Base-by-base conservation (phyloP, 2,888 invertebrate genomes). In the Ptychoptera albimana region DNA sequence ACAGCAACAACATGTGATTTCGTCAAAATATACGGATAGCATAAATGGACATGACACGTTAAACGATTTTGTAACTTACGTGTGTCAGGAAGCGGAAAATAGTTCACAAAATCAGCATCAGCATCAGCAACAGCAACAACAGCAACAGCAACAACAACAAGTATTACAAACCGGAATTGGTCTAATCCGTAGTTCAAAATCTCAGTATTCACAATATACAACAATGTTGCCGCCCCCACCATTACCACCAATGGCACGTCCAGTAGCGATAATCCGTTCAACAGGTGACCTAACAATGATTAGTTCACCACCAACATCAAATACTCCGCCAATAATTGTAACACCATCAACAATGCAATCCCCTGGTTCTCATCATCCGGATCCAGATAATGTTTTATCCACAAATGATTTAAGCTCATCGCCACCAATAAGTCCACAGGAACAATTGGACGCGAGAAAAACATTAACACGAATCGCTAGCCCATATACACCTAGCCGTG, bases 151-250 rank as follows among this genome's bases (percentile, higher is more conserved):
- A 8, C 44, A 45, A 15, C 56, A 56, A 48, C 56, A 56, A 45
- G 48, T 57, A 29, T 57, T 56, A 23, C 55, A 56, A 41, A 50
- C 49, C 2, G 52, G 50, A 55, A 2, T 32, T 4, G 9, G 11
- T 32, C n/a, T 32, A 32, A 32, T 32, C 2, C 2, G 9, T 7
- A 11, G 9, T 32, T 37, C 9, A 8, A 42, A 46, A 29, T 77
- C 82, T 39, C 85, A 87, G 58, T 91, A 88, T 68, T 88, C 89
- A 67, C 81, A 80, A 53, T 60, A 70, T 57, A 88, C 86, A 59
- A 82, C 89, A 44, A 93, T 94, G 86, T 72, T 94, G 59, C 93
- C 93, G 7, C 93, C 93, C 23, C 89, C 92, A 8, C 93, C 93
- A 3, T 76, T 93, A 31, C 92, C 93, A 2, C 93, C 93, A 13